Evolutionary conservation across 2,888 invertebrate genomes (phyloP), one percentile per base, ranked within the genome.

Genomic region (Aporophyla lueneburgensis): DNA sequence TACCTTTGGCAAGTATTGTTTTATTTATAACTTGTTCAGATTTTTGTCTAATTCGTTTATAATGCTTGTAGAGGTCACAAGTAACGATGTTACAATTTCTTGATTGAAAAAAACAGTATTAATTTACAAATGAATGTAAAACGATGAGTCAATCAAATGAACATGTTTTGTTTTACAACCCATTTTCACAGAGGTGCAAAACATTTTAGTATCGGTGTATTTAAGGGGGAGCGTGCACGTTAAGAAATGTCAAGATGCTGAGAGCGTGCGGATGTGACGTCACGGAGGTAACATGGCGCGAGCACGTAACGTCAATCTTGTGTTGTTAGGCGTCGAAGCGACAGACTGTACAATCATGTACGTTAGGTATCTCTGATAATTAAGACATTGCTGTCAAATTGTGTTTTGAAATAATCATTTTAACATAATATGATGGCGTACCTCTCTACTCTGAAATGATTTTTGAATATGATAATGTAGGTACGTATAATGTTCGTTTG

Each of bases 281-380:
- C 83, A 78, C 43, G 80, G 63, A 82, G 76, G 85, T 76, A 87
- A 87, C 87, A 80, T 81, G 88, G 78, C 84, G 83, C 76, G 81
- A 86, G 86, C 88, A 87, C 81, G 88, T 82, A 71, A 87, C 78
- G 90, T 88, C 88, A 89, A 89, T 88, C 86, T 86, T 85, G 80
- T 85, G 87, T 88, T 89, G 87, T 88, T 84, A 83, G 75, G 76
- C 78, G 63, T 69, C 78, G 68, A 76, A 75, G 82, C 65, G 80
- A 78, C 79, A 72, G 71, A 56, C 56, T 77, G 51, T 76, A 85
- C 67, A 81, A 54, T 74, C 46, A 27, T 51, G 43, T 46, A 40
- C 24, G 49, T 51, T 51, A 51, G 14, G 21, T 63, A 43, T 71
- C 49, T 61, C 53, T 65, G 59, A 68, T 71, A 82, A 81, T 83